Percentiles rank a stretch among this genome's conserved stretches.
These are phyloP conservation scores for Hipposideros armiger DNA, from an alignment of 2,113 vertebrate genomes.

Conservation along the genomic window DNA sequence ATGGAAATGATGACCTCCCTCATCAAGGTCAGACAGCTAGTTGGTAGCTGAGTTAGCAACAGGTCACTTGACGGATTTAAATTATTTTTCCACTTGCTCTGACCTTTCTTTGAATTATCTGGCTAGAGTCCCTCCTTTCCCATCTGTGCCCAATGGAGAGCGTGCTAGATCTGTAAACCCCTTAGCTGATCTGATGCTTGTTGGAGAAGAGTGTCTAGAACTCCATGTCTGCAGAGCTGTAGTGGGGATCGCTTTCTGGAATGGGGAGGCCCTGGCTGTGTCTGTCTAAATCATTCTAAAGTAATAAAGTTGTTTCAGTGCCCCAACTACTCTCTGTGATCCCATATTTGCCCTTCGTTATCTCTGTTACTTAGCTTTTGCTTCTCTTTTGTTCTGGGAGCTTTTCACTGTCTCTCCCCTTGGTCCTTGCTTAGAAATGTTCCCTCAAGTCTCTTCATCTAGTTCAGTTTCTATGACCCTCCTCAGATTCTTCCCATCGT, in stretches of 20 bases:
- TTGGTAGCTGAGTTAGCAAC: not conserved
- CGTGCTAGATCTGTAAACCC: not conserved
- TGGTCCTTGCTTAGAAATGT: not conserved
- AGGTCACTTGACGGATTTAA: not conserved
- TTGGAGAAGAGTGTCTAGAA: not conserved
- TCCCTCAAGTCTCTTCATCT: not conserved
- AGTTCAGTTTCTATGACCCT: not conserved
- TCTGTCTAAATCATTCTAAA: not conserved
- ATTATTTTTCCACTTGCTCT: constrained; percentile 10
- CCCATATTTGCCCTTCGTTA: not conserved
- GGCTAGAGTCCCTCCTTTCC: not conserved
- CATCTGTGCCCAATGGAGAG: not conserved
- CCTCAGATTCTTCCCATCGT: not conserved
- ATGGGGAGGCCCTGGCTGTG: not conserved
- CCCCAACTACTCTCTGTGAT: not conserved
- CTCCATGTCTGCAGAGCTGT: not conserved
- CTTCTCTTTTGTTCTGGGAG: not conserved
- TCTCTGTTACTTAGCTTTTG: not conserved
- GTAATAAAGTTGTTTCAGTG: not conserved
- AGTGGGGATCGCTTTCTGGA: not conserved
- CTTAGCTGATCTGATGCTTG: not conserved
- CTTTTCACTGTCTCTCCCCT: not conserved
- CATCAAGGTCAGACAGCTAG: not conserved
- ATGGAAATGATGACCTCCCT: not conserved
- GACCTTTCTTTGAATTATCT: constrained; percentile 39